phyloP scores from a whole-genome alignment of 2,888 invertebrate genomes.

The Fissipunctia ypsillon region DNA sequence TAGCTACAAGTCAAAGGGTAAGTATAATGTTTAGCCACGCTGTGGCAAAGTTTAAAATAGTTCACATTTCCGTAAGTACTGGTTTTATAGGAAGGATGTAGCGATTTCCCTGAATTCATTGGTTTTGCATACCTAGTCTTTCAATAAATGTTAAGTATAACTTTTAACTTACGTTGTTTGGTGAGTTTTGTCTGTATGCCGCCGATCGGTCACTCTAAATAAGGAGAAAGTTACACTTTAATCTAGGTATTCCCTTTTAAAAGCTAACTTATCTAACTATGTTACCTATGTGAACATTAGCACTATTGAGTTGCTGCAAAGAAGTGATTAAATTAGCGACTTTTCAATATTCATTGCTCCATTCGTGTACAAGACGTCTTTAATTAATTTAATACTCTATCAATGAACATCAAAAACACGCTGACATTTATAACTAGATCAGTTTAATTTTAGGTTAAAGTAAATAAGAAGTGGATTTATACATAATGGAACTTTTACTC shows the following conservation, averaged over 20 bases:
- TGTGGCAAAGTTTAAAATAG: constrained; percentile 12
- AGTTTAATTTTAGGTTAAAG: background rate
- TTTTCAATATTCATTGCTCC: constrained; percentile 49
- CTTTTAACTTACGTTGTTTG: constrained; percentile 28
- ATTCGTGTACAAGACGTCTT: constrained; percentile 55
- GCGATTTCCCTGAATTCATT: background rate
- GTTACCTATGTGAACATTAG: background rate
- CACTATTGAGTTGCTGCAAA: background rate
- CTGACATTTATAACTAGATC: background rate
- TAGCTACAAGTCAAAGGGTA: constrained; percentile 10
- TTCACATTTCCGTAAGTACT: background rate
- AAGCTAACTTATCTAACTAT: background rate
- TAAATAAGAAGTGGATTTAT: background rate
- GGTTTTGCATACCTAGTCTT: background rate
- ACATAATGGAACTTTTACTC: background rate
- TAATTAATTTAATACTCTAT: background rate
- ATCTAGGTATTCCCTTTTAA: background rate
- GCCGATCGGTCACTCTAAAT: constrained; percentile 28
- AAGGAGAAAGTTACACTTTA: constrained; percentile 6
- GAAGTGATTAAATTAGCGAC: background rate
- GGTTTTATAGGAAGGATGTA: background rate
- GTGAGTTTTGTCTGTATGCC: background rate
- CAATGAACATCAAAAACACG: constrained; percentile 42
- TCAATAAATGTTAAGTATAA: background rate
- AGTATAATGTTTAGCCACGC: background rate